Conservation (phyloP, 2,113 vertebrate species). For the Xenopus tropicalis region UCB_Xtro_10.0 CM004443.2:179424501-179425000, state of each 20-base stretch:
- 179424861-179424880: too few relatives aligned
- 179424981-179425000: too few relatives aligned
- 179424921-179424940: too few relatives aligned
- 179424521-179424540: conserved; percentile 21
- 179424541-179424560: conserved; percentile 45
- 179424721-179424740: conserved; percentile 18
- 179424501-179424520: conserved; percentile 29
- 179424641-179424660: conserved; percentile 49
- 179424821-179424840: too few relatives aligned
- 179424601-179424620: conserved; percentile 47
- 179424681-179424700: conserved; percentile 50
- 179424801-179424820: neutral
- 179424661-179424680: conserved; percentile 44
- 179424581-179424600: conserved; percentile 44
- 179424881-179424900: too few relatives aligned
- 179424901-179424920: too few relatives aligned
- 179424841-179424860: too few relatives aligned
- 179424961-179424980: too few relatives aligned
- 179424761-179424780: neutral
- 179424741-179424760: conserved; percentile 7
- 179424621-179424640: conserved; percentile 54
- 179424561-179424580: conserved; percentile 42
- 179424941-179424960: too few relatives aligned
- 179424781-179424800: neutral
- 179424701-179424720: conserved; percentile 46